Evolutionary conservation across 1,140 invertebrate species (phyloP), one percentile per base, ranked within the genome.

Genomic region (Polypedilum vanderplanki): DNA sequence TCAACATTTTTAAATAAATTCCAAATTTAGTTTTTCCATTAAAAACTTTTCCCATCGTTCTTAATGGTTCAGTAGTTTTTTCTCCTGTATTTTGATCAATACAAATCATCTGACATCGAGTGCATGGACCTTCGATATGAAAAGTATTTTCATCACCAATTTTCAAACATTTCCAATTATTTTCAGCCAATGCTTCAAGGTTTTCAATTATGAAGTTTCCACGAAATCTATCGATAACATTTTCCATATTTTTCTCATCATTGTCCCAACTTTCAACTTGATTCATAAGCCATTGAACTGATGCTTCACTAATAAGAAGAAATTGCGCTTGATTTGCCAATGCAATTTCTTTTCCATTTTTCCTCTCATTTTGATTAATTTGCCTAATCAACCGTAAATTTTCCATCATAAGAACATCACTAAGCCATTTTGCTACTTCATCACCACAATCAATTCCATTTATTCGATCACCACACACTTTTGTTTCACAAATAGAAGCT

Each of bases 71-170:
- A 0, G 90, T 86, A 12, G 91, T 92, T 79, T 91, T 92, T 79
- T 88, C 81, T 0, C 92, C 93, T 12, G 90, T 95, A 12, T 85
- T 84, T 84, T 96, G 95, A 84, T 97, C 90, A 75, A 97, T 91
- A 78, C 95, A 97, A 73, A 98, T 90, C 93, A 97, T 97, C 83
- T 96, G 93, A 82, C 96, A 98, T 75, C 96, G 87, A 9, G 88
- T 89, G 79, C 96, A 98, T 41, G 87, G 86, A 1, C 92, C 91
- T 77, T 90, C 87, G 67, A 90, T 87, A 89, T 94, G 79, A 67
- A 86, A 86, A 41, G 41, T 75, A 40, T 78, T 77, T 46, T 76
- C 78, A 33, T 33, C 24, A 77, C 90, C 93, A 79, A 98, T 91
- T 74, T 81, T 80, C 74, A 97, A 77, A 73, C 82, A 77, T n/a